A percentile compares a stretch with the other conserved stretches of the same genome.
These are phyloP conservation scores for Danio kyathit DNA, from an alignment of 2,797 vertebrate species.

Conservation along the genomic window DNA sequence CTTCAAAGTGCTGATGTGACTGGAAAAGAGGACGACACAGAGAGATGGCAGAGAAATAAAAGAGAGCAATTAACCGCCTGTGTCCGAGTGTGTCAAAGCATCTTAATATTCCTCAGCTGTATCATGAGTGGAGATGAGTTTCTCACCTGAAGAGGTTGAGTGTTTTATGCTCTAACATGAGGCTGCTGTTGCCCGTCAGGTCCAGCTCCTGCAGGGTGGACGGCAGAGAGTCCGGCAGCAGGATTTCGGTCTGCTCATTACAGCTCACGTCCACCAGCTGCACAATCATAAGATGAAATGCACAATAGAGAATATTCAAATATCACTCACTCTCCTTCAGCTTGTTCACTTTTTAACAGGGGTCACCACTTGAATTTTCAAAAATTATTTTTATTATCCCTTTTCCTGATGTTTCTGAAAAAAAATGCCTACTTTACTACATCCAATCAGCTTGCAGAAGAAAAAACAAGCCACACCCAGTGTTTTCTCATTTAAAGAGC, in stretches of 20 bases:
- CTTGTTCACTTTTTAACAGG: no score
- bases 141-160: conserved; percentile 94
- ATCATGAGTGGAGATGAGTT: neutral
- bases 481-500: no score
- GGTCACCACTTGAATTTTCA: no score
- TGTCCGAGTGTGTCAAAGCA: neutral
- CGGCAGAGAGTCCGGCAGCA: conserved; percentile 89
- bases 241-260: conserved; percentile 94
- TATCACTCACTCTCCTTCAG: no score
- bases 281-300: conserved; percentile 27
- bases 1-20: conserved; percentile 94
- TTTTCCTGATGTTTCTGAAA: no score
- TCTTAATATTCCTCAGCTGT: conserved; percentile 9
- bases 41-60: conserved; percentile 1
- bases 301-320: no score
- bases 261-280: conserved; percentile 96
- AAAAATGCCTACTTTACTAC: no score
- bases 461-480: no score
- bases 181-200: conserved; percentile 90
- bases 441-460: no score
- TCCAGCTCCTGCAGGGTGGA: conserved; percentile 91
- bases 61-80: conserved; percentile 6
- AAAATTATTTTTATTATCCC: no score
- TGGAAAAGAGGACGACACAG: conserved; percentile 62
- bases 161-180: conserved; percentile 93